A percentile compares a stretch with the other conserved stretches of the same genome.
Evolutionary conservation across 2,113 vertebrate species (phyloP).

Genomic region (Centrocercus urophasianus): DNA sequence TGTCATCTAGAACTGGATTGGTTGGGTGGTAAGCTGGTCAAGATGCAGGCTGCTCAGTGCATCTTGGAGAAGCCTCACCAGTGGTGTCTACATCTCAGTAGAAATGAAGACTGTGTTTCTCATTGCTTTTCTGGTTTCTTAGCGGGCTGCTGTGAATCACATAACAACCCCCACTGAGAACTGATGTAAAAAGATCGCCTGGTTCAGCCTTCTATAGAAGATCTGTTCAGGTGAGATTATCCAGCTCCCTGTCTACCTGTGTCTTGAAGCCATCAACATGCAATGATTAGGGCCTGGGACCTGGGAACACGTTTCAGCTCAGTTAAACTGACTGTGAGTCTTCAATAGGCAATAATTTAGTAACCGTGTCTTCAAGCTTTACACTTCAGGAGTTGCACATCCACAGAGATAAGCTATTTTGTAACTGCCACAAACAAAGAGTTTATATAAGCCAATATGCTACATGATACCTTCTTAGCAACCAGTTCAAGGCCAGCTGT

Average conservation of each 20-base stretch:
- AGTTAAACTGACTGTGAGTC: neutral
- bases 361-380: neutral
- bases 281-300: neutral
- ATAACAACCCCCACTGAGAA: neutral
- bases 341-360: slow-evolving; percentile 10
- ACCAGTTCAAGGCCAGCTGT: neutral
- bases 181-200: neutral
- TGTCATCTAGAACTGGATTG: neutral
- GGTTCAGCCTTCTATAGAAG: neutral
- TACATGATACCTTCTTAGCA: slow-evolving; percentile 45
- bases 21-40: neutral
- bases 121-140: neutral
- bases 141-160: neutral
- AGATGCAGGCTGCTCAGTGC: neutral
- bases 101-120: neutral
- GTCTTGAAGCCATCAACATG: neutral
- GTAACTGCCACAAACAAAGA: neutral
- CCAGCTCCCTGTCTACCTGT: neutral
- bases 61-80: neutral
- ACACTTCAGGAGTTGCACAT: neutral
- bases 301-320: neutral
- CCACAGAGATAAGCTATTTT: slow-evolving; percentile 13
- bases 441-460: slow-evolving; percentile 22
- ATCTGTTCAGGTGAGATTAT: neutral
- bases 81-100: neutral